A percentile compares a stretch with the other conserved stretches of the same genome.
Conservation (phyloP, 2,888 invertebrate genomes). For the Agriopis leucophaearia region DNA sequence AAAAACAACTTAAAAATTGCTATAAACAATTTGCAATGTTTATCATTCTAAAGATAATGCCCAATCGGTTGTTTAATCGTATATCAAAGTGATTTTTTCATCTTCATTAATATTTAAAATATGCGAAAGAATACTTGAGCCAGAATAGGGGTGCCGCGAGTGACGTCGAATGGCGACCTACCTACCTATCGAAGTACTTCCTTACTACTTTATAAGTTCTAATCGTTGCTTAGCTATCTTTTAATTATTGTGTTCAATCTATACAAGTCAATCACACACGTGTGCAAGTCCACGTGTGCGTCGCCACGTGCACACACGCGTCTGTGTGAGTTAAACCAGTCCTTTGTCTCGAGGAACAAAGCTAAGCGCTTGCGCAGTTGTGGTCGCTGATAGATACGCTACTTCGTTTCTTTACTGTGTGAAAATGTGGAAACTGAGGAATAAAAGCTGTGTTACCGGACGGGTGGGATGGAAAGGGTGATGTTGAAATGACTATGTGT, state of each 20-base stretch:
- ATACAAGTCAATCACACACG: constrained; percentile 1
- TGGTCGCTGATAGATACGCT: background rate
- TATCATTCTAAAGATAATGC: no score
- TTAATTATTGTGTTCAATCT: background rate
- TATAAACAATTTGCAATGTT: no score
- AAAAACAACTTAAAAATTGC: no score
- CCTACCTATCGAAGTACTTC: no score
- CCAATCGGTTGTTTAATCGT: no score
- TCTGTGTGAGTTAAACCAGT: constrained; percentile 2
- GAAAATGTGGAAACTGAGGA: background rate
- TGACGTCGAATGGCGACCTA: no score
- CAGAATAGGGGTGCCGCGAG: background rate
- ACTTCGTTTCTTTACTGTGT: background rate
- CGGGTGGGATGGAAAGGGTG: background rate
- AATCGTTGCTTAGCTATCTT: background rate
- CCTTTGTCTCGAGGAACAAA: constrained; percentile 32
- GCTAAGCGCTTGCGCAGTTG: constrained; percentile 20
- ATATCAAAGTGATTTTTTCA: no score
- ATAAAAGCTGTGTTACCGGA: background rate
- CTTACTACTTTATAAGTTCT: background rate
- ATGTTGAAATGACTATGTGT: no score
- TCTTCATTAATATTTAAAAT: no score
- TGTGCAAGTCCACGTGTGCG: constrained; percentile 15
- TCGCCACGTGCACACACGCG: constrained; percentile 10
- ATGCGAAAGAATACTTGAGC: no score